A percentile compares a stretch with the other conserved stretches of the same genome.
Evolutionary conservation across 1,140 invertebrate species (phyloP).

Genomic region (Macrobrachium nipponense): DNA sequence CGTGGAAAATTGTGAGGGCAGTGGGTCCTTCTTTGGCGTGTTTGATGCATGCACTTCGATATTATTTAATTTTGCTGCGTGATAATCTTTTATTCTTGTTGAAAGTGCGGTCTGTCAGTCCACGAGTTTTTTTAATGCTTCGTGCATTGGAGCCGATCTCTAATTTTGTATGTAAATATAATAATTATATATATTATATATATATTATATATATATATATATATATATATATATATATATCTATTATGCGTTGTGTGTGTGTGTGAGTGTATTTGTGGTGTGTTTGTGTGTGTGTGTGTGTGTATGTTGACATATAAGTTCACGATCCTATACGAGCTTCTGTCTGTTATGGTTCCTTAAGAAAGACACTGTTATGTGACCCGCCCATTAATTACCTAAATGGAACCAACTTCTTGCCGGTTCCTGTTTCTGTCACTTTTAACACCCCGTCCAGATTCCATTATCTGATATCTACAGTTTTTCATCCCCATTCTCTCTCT

Average conservation of each 20-base stretch:
- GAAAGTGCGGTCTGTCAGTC: neutral
- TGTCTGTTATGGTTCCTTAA: neutral
- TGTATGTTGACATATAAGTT: neutral
- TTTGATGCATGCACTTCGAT: no score
- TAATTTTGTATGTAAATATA: neutral
- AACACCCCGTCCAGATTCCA: no score
- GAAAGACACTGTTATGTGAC: neutral
- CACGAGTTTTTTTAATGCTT: neutral
- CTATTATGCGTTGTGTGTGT: no score
- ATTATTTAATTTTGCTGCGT: no score
- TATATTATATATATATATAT: slow-evolving; percentile 1
- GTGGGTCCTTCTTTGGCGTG: no score
- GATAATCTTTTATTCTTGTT: no score
- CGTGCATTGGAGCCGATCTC: no score
- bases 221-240: neutral
- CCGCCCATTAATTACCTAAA: neutral
- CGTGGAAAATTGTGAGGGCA: no score
- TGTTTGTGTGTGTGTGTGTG: no score
- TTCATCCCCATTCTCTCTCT: neutral
- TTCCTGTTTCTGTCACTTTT: neutral
- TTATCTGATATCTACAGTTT: neutral
- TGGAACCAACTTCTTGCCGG: neutral
- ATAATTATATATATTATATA: neutral
- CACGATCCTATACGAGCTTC: neutral
- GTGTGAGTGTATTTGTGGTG: no score